A percentile compares a stretch with the other conserved stretches of the same genome.
Evolutionary conservation across 2,113 vertebrate genomes (phyloP).

Genomic region (Toxotes jaculatrix): DNA sequence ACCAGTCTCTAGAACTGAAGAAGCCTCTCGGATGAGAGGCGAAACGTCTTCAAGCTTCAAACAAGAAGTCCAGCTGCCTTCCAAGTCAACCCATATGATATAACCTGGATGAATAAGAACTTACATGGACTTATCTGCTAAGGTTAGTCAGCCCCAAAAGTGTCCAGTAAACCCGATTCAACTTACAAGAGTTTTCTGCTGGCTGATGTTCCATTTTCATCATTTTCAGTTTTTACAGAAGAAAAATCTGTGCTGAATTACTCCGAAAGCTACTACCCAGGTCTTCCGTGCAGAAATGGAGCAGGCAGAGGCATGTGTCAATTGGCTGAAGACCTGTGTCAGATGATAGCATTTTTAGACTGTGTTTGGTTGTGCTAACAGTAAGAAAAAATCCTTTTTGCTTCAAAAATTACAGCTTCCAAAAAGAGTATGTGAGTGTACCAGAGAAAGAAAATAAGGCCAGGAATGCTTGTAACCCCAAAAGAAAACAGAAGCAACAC

Average conservation of each 20-base stretch:
- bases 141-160: neutral
- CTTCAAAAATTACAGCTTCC: neutral
- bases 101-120: too few relatives aligned
- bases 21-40: too few relatives aligned
- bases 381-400: neutral
- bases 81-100: too few relatives aligned
- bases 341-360: neutral
- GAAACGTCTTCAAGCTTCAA: too few relatives aligned
- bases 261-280: neutral
- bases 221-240: neutral
- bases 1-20: too few relatives aligned
- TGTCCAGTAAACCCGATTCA: neutral
- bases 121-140: neutral
- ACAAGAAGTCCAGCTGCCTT: too few relatives aligned
- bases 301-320: neutral
- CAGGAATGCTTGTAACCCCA: neutral
- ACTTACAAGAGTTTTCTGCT: neutral
- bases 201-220: neutral
- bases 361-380: neutral
- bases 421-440: neutral
- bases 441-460: neutral
- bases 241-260: neutral
- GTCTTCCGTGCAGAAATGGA: neutral
- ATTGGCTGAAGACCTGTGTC: neutral
- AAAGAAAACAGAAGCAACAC: neutral